Evolutionary conservation across 64 coral and sea anemone species (phyloP), one percentile per base, ranked within the genome.

Genomic region (Montipora capricornis): DNA sequence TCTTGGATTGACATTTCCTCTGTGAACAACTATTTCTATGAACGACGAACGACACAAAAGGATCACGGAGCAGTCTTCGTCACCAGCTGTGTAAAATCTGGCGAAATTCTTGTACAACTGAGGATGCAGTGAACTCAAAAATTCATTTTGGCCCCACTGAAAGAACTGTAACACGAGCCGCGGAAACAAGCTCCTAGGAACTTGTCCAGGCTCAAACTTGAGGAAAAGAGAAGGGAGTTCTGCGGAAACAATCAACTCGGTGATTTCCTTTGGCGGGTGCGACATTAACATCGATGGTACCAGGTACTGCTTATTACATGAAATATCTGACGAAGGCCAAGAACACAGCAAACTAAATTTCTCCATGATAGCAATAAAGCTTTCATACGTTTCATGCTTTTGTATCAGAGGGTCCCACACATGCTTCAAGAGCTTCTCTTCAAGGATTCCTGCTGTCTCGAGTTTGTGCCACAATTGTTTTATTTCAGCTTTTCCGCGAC

Each of bases 251-350:
- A 75, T 73, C 49, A 77, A 37, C 13, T 57, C 44, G 49, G 5
- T 76, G 50, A 62, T 64, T 16, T 55, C 50, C 20, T 75, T 14
- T 37, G 69, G 70, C 10, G 87, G 74, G 16, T 75, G 20, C 0
- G 71, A 89, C 49, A 76, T 76, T 20, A 89, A 47, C 87, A 89
- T 89, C 49, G 87, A 89, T 19, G 87, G 87, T 4, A 89, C 68
- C 10, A 89, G 8, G 49, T 76, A 89, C 11, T 76, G 4, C n/a
- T 89, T 77, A 13, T 15, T 3, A 44, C 10, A 6, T 17, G 69
- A 44, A 47, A 13, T 3, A 48, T 69, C 82, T 70, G 82, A 70
- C 50, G 66, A 69, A 69, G 82, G 66, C 82, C 82, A 86, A 5
- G 19, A 2, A 49, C 82, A 86, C 45, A 86, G n/a, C 66, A 86